A percentile compares a stretch with the other conserved stretches of the same genome.
These are phyloP conservation scores for Litocranius walleri DNA, from an alignment of 2,113 vertebrate species.

Conservation along the genomic window DNA sequence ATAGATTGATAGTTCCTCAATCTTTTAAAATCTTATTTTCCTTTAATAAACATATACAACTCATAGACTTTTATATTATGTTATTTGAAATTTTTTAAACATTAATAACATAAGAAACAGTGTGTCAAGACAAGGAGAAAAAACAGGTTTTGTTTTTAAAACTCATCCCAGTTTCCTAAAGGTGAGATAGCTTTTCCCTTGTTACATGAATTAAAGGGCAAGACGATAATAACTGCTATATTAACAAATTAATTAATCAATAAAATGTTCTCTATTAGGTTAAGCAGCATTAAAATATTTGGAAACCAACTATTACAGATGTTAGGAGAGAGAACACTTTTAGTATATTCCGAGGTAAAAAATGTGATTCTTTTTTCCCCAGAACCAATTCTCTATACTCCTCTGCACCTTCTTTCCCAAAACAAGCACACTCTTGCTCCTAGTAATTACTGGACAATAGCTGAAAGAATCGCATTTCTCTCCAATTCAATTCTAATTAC, in stretches of 20 bases:
- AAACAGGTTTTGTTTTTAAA: not conserved
- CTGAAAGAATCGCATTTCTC: not conserved
- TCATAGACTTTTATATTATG: not conserved
- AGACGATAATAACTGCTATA: not conserved
- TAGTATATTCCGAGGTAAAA: not conserved
- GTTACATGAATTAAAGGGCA: not conserved
- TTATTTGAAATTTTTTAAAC: not conserved
- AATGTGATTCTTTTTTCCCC: not conserved
- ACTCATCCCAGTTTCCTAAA: not conserved
- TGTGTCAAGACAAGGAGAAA: not conserved
- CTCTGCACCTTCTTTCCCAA: not conserved
- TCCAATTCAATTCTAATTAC: not conserved
- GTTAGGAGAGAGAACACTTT: not conserved
- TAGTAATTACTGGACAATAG: not conserved
- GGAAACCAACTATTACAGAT: not conserved
- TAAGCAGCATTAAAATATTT: not conserved
- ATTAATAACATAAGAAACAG: not conserved
- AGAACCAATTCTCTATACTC: not conserved
- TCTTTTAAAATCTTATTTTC: not conserved
- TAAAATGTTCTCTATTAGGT: not conserved
- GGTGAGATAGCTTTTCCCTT: not conserved
- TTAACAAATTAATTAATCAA: not conserved
- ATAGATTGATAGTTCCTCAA: not conserved
- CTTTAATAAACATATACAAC: not conserved
- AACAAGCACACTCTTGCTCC: not conserved